Percentiles rank a stretch among this genome's conserved stretches.
Conservation (phyloP, 2,113 vertebrate species). For the Crotalus tigris region DNA sequence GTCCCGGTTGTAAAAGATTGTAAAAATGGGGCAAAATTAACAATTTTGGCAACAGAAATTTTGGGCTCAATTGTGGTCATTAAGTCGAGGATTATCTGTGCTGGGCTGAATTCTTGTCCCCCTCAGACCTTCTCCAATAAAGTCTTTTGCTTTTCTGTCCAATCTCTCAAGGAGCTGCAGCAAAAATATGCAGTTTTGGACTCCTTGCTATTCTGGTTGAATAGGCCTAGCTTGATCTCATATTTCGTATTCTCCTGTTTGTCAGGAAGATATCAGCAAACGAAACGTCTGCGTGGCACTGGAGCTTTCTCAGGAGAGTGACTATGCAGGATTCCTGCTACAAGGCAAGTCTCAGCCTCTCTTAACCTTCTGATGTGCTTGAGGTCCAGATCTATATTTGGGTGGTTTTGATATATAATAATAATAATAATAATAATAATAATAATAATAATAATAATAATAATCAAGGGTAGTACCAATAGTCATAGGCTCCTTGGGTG, state of each 20-base stretch:
- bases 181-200: neutral
- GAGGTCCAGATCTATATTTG: neutral
- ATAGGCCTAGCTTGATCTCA: neutral
- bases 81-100: too few species aligned
- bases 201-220: neutral
- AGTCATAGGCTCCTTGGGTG: too few species aligned
- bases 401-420: neutral
- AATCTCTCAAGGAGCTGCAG: neutral
- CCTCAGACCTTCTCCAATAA: neutral
- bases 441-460: too few species aligned
- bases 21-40: too few species aligned
- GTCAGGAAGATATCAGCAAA: slow-evolving; percentile 79
- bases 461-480: too few species aligned
- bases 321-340: slow-evolving; percentile 76
- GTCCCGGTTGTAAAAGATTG: too few species aligned
- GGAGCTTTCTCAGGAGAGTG: slow-evolving; percentile 69
- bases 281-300: slow-evolving; percentile 69
- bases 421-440: too few species aligned
- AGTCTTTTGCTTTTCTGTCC: neutral
- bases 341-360: slow-evolving; percentile 72
- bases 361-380: neutral
- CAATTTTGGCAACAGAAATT: too few species aligned
- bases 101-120: neutral
- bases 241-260: neutral
- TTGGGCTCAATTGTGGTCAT: too few species aligned